Evolutionary conservation across 2,113 vertebrate genomes (phyloP), one percentile per base, ranked within the genome.

Genomic region (Parus major): DNA sequence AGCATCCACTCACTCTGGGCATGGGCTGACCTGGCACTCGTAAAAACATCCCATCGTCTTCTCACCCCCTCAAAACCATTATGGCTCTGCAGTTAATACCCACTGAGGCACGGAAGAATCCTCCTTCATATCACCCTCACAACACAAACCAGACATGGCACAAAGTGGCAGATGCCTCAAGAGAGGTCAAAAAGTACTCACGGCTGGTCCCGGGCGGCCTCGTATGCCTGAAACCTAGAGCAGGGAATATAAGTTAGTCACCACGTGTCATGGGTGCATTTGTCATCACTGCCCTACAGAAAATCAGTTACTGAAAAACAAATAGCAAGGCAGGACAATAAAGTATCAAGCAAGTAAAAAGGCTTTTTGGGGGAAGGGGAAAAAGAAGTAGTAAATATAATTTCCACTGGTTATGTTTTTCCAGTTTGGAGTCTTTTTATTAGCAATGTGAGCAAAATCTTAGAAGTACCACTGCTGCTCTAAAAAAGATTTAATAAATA

Each of bases 161-260:
- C 11, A 15, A 61, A 49, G 36, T 13, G 27, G 18, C 57, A 78
- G 82, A 75, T 5, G 28, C 15, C 31, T 31, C 46, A 33, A 36
- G 63, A 77, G 59, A 73, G 55, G 83, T 23, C 2, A n/a, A 20
- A 41, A 82, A 85, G 11, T 88, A 97, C 99, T 99, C 98, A 99
- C 99, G 3, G 98, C 97, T 12, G 98, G 98, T 95, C 99, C 99
- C 0, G 98, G 98, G 11, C 99, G 98, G 53, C 99, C 99, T 91
- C 98, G 98, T 66, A 99, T 99, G 35, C 99, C 99, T 18, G 98
- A 98, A 78, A 99, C 98, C 99, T 99, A 92, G 64, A 94, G 9
- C 61, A 83, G 59, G 17, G 60, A 82, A 92, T 0, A 75, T 0
- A 35, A 86, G 81, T 36, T 7, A 31, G 47, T 85, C 71, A 94